phyloP scores from a whole-genome alignment of 2,113 vertebrate genomes.

The Brachyhypopomus gauderio region DNA sequence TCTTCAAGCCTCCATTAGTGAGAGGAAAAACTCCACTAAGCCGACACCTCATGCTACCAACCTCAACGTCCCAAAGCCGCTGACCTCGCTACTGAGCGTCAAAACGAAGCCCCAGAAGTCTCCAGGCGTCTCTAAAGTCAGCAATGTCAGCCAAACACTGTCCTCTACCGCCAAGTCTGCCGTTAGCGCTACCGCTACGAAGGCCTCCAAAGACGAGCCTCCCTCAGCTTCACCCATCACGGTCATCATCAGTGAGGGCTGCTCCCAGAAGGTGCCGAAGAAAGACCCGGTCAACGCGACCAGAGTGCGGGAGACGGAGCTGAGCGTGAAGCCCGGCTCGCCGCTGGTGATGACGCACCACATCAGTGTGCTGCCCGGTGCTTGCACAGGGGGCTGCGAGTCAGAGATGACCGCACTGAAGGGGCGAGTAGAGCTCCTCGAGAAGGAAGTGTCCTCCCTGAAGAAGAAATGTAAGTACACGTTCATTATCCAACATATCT shows the following conservation, averaged over 20 bases:
- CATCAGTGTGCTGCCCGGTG: conserved; percentile 70
- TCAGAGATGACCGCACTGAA: conserved; percentile 66
- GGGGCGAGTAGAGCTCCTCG: conserved; percentile 68
- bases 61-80: conserved; percentile 66
- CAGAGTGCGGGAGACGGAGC: conserved; percentile 54
- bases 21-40: conserved; percentile 64
- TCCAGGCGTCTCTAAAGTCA: conserved; percentile 57
- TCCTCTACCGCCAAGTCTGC: conserved; percentile 47
- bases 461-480: conserved; percentile 71
- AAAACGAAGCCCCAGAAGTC: conserved; percentile 53
- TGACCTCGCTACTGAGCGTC: conserved; percentile 56
- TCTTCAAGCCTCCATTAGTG: conserved; percentile 66
- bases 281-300: conserved; percentile 54
- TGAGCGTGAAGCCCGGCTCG: conserved; percentile 70
- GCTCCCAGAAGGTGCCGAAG: conserved; percentile 42
- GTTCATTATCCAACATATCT: neutral
- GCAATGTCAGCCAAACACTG: conserved; percentile 55
- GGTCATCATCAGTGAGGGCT: conserved; percentile 69
- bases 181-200: conserved; percentile 29
- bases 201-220: conserved; percentile 45
- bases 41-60: conserved; percentile 48
- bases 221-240: conserved; percentile 60
- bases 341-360: conserved; percentile 76
- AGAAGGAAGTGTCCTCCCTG: conserved; percentile 72
- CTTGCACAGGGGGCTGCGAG: conserved; percentile 68